phyloP scores from a whole-genome alignment of 2,113 vertebrate genomes.

The Sminthopsis crassicaudata region DNA sequence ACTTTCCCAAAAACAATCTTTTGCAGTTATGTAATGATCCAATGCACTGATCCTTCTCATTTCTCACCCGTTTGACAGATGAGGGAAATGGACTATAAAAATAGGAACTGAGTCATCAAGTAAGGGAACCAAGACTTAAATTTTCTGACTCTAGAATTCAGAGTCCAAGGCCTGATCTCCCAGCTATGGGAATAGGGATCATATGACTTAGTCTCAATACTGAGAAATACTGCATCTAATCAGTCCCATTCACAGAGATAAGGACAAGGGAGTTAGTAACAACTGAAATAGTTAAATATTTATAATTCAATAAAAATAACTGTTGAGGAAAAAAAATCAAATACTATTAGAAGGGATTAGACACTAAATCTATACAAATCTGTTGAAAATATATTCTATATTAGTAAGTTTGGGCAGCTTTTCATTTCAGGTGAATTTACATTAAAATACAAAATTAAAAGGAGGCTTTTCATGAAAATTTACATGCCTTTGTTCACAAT shows the following conservation, averaged over 20 bases:
- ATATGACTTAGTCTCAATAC: too few species aligned
- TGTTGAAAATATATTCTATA: background rate
- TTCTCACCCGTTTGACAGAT: background rate
- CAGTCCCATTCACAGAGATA: too few species aligned
- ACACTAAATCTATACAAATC: background rate
- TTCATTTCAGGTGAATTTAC: background rate
- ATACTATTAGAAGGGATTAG: background rate
- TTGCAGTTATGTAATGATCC: background rate
- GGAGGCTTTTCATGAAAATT: background rate
- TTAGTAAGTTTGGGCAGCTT: background rate
- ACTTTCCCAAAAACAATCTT: background rate
- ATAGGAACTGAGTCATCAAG: background rate
- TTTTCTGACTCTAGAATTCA: background rate
- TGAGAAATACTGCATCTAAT: too few species aligned
- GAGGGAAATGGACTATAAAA: background rate
- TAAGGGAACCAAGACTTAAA: background rate
- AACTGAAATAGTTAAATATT: background rate
- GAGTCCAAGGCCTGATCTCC: too few species aligned
- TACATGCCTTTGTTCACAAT: background rate
- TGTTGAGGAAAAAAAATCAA: background rate
- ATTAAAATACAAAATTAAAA: background rate
- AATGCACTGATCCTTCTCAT: background rate
- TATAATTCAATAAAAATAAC: background rate
- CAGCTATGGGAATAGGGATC: too few species aligned
- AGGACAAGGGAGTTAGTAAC: background rate